Evolutionary conservation across 2,888 invertebrate species (phyloP), one percentile per base, ranked within the genome.

Genomic region (Eumacrocentrus americanus): DNA sequence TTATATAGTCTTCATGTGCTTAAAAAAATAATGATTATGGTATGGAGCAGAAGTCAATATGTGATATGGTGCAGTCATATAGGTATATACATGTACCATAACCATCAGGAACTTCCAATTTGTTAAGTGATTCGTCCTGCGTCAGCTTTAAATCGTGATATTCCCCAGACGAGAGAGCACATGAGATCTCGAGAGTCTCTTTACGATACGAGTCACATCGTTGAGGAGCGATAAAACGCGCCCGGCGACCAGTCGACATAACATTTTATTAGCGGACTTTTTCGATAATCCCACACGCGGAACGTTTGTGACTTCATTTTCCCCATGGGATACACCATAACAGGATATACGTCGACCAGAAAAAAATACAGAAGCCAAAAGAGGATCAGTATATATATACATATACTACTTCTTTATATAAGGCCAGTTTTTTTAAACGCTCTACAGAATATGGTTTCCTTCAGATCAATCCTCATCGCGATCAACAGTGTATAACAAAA

Each of bases 261-360:
- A 64, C 62, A 65, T 67, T 67, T 65, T 67, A 67, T 65, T 65
- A 67, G 64, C 61, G 11, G 57, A 61, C 58, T 65, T 67, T 67
- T 65, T 64, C 61, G 63, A 67, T 67, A 67, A 67, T 67, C 60
- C 65, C 44, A 35, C 54, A 46, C 48, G 34, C 50, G 44, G 34
- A 60, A 55, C 60, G 51, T 63, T 67, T 64, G 64, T 64, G 62
- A 65, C 65, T 67, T 65, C 57, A 67, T 67, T 57, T 64, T 38
- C 37, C 60, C 55, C 58, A 20, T 50, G 56, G 62, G 62, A 57
- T 35, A 62, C 44, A 48, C 53, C 51, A 47, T 40, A 56, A 60
- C 20, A 22, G 14, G 6, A 6, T 44, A 44, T 46, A 23, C n/a
- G n/a, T 20, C 3, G 3, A 20, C 20, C 7, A 2, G 9, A 60